phyloP scores from a whole-genome alignment of 2,113 vertebrate species.

The Notiomystis cincta region DNA sequence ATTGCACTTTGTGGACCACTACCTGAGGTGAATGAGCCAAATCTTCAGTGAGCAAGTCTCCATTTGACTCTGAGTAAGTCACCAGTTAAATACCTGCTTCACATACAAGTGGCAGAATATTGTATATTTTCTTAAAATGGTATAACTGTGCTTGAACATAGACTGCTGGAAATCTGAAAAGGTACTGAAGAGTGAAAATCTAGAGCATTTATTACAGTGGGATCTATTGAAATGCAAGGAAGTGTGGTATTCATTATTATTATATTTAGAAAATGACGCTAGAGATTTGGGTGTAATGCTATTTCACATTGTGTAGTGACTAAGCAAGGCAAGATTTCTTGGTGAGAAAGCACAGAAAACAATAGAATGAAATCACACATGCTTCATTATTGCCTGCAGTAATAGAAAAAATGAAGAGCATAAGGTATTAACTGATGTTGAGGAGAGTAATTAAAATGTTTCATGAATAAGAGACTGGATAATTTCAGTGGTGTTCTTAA shows the following conservation, averaged over 20 bases:
- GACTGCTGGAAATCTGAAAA: neutral
- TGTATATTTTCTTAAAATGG: neutral
- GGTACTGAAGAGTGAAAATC: neutral
- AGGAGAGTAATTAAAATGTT: constrained; percentile 29
- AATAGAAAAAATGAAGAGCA: neutral
- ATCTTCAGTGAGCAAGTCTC: neutral
- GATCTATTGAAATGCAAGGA: neutral
- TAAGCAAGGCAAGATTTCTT: neutral
- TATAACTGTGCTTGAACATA: neutral
- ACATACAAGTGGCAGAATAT: neutral
- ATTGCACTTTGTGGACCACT: neutral
- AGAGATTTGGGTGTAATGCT: neutral
- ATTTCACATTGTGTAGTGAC: neutral
- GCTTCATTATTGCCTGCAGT: neutral
- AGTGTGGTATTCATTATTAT: neutral
- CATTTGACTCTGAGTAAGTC: neutral
- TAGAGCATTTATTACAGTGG: neutral
- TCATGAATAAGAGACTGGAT: neutral
- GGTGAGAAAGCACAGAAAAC: neutral
- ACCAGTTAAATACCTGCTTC: neutral
- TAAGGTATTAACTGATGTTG: neutral
- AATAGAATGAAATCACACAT: neutral
- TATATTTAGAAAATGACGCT: neutral
- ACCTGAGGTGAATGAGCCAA: neutral
- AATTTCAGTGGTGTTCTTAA: neutral